Evolutionary conservation across 2,113 vertebrate species (phyloP).

Genomic region (Fregata magnificens): DNA sequence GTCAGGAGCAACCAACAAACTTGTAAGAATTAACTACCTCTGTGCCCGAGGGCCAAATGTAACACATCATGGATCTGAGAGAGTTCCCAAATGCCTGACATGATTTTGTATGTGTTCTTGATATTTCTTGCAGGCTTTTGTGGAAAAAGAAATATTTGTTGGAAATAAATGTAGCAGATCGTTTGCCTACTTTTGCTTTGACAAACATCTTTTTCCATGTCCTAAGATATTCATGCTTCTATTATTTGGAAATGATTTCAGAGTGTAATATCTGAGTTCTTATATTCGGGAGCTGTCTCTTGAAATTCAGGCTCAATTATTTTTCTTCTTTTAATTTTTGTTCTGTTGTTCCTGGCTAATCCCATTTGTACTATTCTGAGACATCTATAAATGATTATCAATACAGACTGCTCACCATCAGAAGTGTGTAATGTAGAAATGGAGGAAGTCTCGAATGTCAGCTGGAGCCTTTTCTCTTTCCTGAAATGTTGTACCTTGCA

Average conservation of each 20-base stretch:
- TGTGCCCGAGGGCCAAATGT: neutral
- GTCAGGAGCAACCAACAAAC: neutral
- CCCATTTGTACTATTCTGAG: neutral
- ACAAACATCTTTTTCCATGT: neutral
- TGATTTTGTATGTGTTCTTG: neutral
- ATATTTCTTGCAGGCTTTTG: neutral
- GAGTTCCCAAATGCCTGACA: neutral
- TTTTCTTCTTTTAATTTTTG: neutral
- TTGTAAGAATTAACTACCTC: neutral
- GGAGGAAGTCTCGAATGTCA: neutral
- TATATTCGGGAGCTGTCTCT: neutral
- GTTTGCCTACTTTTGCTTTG: neutral
- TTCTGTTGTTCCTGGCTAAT: neutral
- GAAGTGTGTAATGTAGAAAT: neutral
- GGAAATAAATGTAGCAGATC: neutral
- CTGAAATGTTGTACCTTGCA: neutral
- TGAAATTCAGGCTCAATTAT: neutral
- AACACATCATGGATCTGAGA: neutral
- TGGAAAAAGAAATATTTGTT: neutral
- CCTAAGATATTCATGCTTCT: neutral
- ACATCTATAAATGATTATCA: neutral
- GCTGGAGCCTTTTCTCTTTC: neutral
- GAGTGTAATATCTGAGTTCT: neutral
- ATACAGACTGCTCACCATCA: neutral
- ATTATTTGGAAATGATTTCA: neutral